Conservation (phyloP, 1,140 invertebrate species). For the Drosophila bifasciata region DNA sequence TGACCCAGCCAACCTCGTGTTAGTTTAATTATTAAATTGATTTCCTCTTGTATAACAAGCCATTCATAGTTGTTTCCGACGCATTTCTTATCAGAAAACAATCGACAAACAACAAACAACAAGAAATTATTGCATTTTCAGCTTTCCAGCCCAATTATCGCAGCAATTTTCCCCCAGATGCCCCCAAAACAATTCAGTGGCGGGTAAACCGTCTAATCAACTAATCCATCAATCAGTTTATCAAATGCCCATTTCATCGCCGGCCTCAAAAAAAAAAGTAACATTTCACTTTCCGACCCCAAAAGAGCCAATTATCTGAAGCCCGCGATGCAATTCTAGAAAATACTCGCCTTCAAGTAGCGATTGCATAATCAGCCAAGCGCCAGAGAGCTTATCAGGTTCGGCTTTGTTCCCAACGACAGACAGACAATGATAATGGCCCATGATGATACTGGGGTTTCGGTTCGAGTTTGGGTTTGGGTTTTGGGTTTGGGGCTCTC, state of each 20-base stretch:
- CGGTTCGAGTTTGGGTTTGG: conserved; percentile 12
- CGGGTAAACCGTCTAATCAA: conserved; percentile 42
- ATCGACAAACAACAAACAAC: no score
- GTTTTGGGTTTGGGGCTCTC: conserved; percentile 25
- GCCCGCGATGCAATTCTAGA: conserved; percentile 55
- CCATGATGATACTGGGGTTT: conserved; percentile 62
- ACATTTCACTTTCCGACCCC: conserved; percentile 66
- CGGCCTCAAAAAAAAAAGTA: conserved; percentile 62
- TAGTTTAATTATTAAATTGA: conserved; percentile 46
- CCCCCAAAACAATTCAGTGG: conserved; percentile 35
- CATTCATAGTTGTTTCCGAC: conserved; percentile 1
- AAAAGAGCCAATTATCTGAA: conserved; percentile 50
- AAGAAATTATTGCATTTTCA: conserved; percentile 68
- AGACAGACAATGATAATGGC: conserved; percentile 58
- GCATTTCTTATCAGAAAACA: conserved; percentile 44
- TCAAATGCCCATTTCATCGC: conserved; percentile 52
- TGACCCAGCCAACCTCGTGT: conserved; percentile 1
- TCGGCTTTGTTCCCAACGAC: conserved; percentile 36
- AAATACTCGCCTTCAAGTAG: conserved; percentile 25
- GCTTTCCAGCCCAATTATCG: conserved; percentile 70
- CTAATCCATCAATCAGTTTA: conserved; percentile 48
- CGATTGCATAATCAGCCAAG: conserved; percentile 57
- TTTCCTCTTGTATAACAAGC: conserved; percentile 63
- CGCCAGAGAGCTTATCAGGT: conserved; percentile 52
- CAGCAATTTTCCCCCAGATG: conserved; percentile 40